These are phyloP conservation scores for Laterallus jamaicensis DNA, from an alignment of 2,113 vertebrate species.

Conservation along the genomic window DNA sequence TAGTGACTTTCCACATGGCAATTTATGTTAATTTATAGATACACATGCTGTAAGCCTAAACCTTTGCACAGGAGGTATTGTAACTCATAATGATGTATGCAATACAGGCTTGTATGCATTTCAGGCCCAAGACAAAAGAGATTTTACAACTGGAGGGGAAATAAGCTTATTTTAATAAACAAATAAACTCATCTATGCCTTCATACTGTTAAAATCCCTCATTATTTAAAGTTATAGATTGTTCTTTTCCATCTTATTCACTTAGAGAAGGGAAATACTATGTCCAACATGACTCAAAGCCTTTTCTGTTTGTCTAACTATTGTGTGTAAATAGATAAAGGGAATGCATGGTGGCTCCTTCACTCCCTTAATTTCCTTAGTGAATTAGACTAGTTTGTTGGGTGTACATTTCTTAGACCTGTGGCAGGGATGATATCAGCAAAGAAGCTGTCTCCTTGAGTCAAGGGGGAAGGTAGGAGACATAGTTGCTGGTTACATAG, in stretches of 20 bases:
- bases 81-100: slow-evolving; percentile 10
- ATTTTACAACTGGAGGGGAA: neutral
- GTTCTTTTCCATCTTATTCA: neutral
- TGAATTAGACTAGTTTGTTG: neutral
- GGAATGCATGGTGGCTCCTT: neutral
- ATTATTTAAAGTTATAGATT: neutral
- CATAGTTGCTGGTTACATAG: neutral
- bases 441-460: neutral
- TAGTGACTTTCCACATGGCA: slow-evolving; percentile 30
- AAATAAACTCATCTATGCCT: neutral
- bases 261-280: neutral
- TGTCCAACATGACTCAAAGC: neutral
- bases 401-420: neutral
- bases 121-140: neutral
- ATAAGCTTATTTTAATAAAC: neutral
- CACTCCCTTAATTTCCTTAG: neutral
- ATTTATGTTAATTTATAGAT: slow-evolving; percentile 51
- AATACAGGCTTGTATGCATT: neutral
- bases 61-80: slow-evolving; percentile 7
- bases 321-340: neutral
- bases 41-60: neutral
- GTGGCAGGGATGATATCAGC: neutral
- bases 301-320: neutral
- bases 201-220: neutral
- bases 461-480: neutral